A percentile compares a stretch with the other conserved stretches of the same genome.
phyloP scores from a whole-genome alignment of 2,113 vertebrate genomes.

The Odocoileus virginianus region DNA sequence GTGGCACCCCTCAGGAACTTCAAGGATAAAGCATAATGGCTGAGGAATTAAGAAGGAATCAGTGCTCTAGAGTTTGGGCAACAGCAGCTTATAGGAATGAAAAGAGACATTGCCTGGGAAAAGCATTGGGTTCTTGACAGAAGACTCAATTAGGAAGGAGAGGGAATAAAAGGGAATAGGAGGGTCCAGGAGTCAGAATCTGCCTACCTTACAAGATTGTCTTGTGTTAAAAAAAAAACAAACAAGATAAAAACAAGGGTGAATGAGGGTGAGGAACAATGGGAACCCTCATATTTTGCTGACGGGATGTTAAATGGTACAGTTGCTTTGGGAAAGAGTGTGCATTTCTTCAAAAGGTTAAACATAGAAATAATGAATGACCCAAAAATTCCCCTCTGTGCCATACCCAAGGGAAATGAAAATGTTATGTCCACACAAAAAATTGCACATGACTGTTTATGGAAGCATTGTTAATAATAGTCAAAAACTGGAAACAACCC shows the following conservation, averaged over 20 bases:
- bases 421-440: neutral
- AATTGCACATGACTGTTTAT: neutral
- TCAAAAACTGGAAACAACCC: neutral
- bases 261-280: neutral
- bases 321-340: neutral
- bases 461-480: neutral
- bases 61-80: neutral
- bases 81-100: neutral
- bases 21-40: neutral
- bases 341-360: neutral
- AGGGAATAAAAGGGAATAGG: neutral
- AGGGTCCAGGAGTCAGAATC: neutral
- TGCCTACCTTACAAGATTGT: neutral
- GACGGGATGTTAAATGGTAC: neutral
- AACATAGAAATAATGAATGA: neutral
- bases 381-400: neutral
- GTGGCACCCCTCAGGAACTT: neutral
- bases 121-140: neutral
- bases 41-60: neutral
- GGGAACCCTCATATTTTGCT: neutral
- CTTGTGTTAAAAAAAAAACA: neutral
- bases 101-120: neutral
- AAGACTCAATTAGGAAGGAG: neutral
- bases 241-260: neutral
- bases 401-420: neutral